A percentile compares a stretch with the other conserved stretches of the same genome.
phyloP scores from a whole-genome alignment of 2,888 invertebrate species.

The Stegophylla sp. region DNA sequence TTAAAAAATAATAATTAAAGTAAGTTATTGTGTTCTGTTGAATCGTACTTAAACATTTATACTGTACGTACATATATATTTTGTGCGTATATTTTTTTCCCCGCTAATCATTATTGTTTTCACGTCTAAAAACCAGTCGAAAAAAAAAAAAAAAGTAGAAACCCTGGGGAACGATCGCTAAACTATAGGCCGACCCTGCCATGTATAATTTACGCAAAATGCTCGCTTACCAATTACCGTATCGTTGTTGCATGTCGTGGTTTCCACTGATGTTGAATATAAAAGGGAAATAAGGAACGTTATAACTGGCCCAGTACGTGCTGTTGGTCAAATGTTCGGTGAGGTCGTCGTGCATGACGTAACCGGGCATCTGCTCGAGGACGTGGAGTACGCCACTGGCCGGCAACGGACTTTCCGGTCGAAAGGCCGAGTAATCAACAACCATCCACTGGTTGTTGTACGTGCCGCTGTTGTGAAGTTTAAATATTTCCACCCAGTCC shows the following conservation, averaged over 20 bases:
- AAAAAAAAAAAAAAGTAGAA: no score
- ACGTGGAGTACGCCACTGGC: conserved; percentile 66
- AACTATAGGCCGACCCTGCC: no score
- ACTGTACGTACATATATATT: no score
- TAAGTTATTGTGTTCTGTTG: no score
- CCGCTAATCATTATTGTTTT: no score
- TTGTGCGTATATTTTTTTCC: no score
- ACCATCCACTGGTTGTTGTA: conserved; percentile 55
- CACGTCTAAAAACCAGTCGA: no score
- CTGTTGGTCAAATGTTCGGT: conserved; percentile 72
- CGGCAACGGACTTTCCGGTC: conserved; percentile 65
- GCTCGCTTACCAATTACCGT: conserved; percentile 67
- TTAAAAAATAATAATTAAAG: no score
- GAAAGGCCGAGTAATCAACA: conserved; percentile 69
- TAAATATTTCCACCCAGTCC: conserved; percentile 77
- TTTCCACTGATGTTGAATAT: conserved; percentile 73
- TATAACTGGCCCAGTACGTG: conserved; percentile 77
- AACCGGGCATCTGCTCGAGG: conserved; percentile 78
- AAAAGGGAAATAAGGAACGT: conserved; percentile 68
- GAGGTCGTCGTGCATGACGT: conserved; percentile 72
- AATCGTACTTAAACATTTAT: no score
- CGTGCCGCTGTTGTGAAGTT: conserved; percentile 78
- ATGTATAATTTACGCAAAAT: no score
- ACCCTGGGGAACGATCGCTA: no score
- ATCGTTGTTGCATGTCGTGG: conserved; percentile 67